Evolutionary conservation across 2,113 vertebrate species (phyloP), one percentile per base, ranked within the genome.

Genomic region (Dissostichus mawsoni): DNA sequence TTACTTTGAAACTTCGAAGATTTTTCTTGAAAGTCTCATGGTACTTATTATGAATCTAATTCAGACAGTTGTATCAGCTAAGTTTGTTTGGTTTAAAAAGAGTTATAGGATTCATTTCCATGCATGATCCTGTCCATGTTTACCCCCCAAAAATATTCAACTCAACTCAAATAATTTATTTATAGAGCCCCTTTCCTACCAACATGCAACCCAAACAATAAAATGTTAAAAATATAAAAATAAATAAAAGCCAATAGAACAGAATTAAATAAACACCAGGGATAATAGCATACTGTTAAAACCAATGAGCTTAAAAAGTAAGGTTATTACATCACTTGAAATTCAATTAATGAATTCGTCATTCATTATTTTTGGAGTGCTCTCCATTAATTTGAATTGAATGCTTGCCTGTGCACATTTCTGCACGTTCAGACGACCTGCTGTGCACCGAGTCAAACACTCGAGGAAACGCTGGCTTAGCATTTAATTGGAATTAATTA

Each of bases 381-480:
- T 72, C 53, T 71, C 11, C 23, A 56, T 44, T 64, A 3, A 50
- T 25, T 25, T 29, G 13, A 36, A 61, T 62, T 59, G 18, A 47
- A 63, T 55, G 6, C 18, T 29, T 70, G 45, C 25, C 67, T 78
- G 16, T 76, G 41, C 55, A 80, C 62, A 70, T 71, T 70, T 78
- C 53, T 74, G 23, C 47, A 47, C 11, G 41, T 76, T 69, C 58
- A 73, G 47, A 14, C 50, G 20, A 63, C 18, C 75, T 72, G 67
- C 71, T 68, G 69, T 41, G 51, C 51, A 11, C 11, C 20, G 18
- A 59, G 4, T 62, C 41, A 20, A 74, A 55, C 10, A 83, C 63
- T 75, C 4, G 0, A 53, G 16, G 69, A 50, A 53, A 58, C 1
- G 16, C 74, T 44, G 51, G 36, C 41, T 68, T 58, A 25, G n/a